phyloP scores from a whole-genome alignment of 2,797 vertebrate species.

The Cirrhinus molitorella region DNA sequence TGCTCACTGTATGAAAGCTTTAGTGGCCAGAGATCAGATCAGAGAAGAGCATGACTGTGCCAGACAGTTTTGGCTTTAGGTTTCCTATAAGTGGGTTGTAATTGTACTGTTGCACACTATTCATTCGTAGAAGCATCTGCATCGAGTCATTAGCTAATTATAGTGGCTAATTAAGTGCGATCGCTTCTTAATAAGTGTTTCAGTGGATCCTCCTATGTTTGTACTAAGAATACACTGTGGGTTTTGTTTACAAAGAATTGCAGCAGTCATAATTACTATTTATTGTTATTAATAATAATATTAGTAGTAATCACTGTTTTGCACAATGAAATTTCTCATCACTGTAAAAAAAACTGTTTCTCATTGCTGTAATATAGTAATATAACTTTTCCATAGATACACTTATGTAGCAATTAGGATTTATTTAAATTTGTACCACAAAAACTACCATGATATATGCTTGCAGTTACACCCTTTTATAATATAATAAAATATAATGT shows the following conservation, averaged over 20 bases:
- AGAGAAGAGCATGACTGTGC: neutral
- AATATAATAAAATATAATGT: neutral
- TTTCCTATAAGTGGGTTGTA: neutral
- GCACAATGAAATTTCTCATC: neutral
- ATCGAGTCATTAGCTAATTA: neutral
- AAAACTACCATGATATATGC: neutral
- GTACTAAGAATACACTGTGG: neutral
- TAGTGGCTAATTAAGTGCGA: neutral
- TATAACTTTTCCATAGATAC: neutral
- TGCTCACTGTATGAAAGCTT: neutral
- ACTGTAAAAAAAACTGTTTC: too few relatives aligned
- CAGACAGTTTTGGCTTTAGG: neutral
- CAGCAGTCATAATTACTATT: neutral
- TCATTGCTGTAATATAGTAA: too few relatives aligned
- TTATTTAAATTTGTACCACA: neutral
- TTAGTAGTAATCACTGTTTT: neutral
- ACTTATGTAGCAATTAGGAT: neutral
- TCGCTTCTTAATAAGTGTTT: neutral
- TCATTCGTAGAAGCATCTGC: neutral
- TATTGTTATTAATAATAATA: neutral
- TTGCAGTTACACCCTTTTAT: neutral
- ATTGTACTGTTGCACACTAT: neutral
- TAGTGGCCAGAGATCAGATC: neutral
- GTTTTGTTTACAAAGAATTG: neutral
- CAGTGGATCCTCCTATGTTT: neutral